These are phyloP conservation scores for Bombus pascuorum DNA, from an alignment of 1,140 invertebrate species.

Conservation along the genomic window DNA sequence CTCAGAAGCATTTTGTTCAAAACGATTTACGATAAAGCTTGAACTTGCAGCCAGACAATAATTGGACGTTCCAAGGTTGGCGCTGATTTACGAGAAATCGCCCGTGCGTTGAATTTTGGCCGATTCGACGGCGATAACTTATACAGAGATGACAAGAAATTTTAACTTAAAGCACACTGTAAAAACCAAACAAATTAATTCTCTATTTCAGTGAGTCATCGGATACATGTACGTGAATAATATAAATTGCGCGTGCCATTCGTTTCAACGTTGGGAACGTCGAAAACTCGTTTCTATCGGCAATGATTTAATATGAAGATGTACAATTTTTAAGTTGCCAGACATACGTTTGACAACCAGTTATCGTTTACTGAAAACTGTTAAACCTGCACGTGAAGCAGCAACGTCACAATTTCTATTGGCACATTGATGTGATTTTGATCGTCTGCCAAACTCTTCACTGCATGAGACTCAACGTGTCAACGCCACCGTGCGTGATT, in stretches of 20 bases:
- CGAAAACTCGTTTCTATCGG: not conserved
- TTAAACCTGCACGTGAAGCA: constrained; percentile 1
- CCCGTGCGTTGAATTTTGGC: constrained; percentile 24
- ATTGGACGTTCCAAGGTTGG: constrained; percentile 36
- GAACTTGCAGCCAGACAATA: constrained; percentile 26
- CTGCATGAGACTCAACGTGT: constrained; percentile 28
- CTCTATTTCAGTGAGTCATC: not conserved
- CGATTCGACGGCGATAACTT: not conserved
- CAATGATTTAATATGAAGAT: not conserved
- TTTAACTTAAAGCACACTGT: not conserved
- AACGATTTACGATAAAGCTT: constrained; percentile 53
- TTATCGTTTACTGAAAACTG: constrained; percentile 10
- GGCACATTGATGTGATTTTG: constrained; percentile 45
- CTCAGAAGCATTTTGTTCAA: constrained; percentile 3
- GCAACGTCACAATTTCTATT: constrained; percentile 6
- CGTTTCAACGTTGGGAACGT: not conserved
- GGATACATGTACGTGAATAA: not conserved
- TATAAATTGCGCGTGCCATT: not conserved
- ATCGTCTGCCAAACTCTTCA: constrained; percentile 52
- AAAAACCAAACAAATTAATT: not conserved
- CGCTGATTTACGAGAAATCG: constrained; percentile 44
- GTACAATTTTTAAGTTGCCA: too few relatives aligned
- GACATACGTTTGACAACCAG: not conserved
- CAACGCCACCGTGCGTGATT: constrained; percentile 18
- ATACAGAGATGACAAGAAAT: not conserved